A percentile compares a stretch with the other conserved stretches of the same genome.
Evolutionary conservation across 2,113 vertebrate species (phyloP).

Genomic region (Sturnus vulgaris): DNA sequence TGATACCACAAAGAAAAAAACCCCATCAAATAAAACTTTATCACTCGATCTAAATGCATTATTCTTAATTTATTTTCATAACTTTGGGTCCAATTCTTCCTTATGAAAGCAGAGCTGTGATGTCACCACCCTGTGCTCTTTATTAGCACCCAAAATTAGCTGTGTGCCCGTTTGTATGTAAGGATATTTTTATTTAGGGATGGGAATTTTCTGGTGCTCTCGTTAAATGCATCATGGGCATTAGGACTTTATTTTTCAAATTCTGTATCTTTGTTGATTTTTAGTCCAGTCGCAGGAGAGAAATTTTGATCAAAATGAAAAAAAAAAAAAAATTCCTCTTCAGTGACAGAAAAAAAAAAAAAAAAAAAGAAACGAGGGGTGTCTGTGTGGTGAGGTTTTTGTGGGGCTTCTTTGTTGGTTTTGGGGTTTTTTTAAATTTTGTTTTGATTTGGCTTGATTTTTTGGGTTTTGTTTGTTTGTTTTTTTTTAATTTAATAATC

Average conservation of each 20-base stretch:
- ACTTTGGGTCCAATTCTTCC: not conserved
- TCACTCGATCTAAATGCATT: not conserved
- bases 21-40: not conserved
- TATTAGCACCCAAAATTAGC: not conserved
- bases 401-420: rapidly evolving
- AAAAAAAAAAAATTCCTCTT: not conserved
- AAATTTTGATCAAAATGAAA: not conserved
- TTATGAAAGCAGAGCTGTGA: not conserved
- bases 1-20: not conserved
- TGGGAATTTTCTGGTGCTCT: not conserved
- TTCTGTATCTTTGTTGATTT: not conserved
- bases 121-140: not conserved
- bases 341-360: too few species aligned
- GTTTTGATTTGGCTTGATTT: not conserved
- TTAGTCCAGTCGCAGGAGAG: not conserved
- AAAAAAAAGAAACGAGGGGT: rapidly evolving
- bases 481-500: not conserved
- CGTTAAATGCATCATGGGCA: not conserved
- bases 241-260: not conserved
- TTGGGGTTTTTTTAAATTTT: rapidly evolving
- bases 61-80: not conserved
- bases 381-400: not conserved
- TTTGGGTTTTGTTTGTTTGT: not conserved
- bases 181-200: not conserved
- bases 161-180: not conserved